Evolutionary conservation across 2,888 invertebrate species (phyloP).

Genomic region (Nymphalis c-album): DNA sequence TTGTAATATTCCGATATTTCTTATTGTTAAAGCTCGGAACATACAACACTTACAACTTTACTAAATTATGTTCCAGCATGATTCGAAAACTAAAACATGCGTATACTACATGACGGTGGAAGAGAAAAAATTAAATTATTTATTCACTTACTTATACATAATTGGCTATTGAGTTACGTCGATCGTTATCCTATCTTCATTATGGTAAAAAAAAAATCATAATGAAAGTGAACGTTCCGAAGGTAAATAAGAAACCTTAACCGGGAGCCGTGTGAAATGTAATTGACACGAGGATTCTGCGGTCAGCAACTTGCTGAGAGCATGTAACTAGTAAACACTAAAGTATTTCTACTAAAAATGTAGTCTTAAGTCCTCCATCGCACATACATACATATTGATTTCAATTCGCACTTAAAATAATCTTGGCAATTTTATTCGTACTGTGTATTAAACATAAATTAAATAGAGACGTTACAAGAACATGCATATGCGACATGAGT

Average conservation of each 20-base stretch:
- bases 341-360: conserved; percentile 19
- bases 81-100: no score
- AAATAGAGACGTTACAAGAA: conserved; percentile 63
- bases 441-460: conserved; percentile 52
- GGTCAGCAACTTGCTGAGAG: conserved; percentile 50
- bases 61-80: no score
- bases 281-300: conserved; percentile 59
- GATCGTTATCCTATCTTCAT: neutral
- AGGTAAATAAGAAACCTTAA: conserved; percentile 60
- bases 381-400: conserved; percentile 46
- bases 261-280: conserved; percentile 58
- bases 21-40: neutral
- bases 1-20: neutral
- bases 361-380: conserved; percentile 28
- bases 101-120: no score
- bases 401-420: conserved; percentile 53
- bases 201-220: conserved; percentile 44
- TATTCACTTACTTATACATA: no score
- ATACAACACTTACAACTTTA: no score
- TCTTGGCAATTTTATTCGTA: conserved; percentile 58
- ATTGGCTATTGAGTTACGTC: no score
- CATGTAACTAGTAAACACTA: conserved; percentile 31
- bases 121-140: no score
- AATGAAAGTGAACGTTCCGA: conserved; percentile 64
- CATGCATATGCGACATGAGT: conserved; percentile 36